Evolutionary conservation across 2,113 vertebrate genomes (phyloP).

Genomic region (Conger conger): DNA sequence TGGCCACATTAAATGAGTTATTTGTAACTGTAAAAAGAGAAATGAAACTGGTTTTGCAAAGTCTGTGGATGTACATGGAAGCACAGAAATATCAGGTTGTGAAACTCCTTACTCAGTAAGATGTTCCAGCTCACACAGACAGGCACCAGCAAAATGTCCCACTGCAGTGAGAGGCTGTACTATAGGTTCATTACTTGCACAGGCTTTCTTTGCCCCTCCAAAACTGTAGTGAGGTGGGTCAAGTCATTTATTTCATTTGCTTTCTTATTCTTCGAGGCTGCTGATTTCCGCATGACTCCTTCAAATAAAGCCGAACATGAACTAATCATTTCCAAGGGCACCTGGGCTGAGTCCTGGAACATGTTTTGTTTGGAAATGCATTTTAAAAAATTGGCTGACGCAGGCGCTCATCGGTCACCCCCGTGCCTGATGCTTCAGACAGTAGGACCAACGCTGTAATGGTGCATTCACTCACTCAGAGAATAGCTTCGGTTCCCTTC

Average conservation of each 20-base stretch:
- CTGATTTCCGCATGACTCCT: not conserved
- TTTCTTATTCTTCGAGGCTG: not conserved
- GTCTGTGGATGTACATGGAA: too few relatives aligned
- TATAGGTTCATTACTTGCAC: not conserved
- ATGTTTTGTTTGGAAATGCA: not conserved
- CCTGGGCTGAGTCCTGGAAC: not conserved
- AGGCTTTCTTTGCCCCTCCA: not conserved
- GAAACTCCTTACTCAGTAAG: not conserved
- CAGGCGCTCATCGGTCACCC: not conserved
- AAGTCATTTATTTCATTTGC: not conserved
- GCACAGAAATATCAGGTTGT: not conserved
- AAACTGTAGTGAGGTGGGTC: not conserved
- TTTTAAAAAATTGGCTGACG: not conserved
- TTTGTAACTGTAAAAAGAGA: not conserved
- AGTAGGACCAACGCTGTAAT: not conserved
- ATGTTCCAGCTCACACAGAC: not conserved
- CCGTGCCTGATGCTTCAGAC: not conserved
- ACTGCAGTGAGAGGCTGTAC: not conserved
- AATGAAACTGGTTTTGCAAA: not conserved
- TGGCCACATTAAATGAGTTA: not conserved
- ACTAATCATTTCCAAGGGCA: not conserved
- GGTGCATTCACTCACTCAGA: not conserved
- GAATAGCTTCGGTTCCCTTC: not conserved
- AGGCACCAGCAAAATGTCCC: not conserved
- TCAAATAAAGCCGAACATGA: not conserved